These are phyloP conservation scores for Strigamia transsilvanica DNA, from an alignment of 2,888 invertebrate species.

Conservation along the genomic window DNA sequence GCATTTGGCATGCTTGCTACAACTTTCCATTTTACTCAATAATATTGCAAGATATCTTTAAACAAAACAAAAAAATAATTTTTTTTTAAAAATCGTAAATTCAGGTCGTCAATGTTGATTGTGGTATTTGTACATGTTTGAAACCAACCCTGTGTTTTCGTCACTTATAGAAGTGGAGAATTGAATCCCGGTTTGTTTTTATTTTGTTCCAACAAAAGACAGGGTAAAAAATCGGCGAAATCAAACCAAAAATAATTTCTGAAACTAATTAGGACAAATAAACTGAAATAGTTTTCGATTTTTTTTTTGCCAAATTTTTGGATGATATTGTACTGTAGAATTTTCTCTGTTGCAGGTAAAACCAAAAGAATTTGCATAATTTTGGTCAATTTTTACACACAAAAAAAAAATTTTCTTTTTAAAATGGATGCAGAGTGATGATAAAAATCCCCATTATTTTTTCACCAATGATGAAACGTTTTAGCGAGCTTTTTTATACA, in stretches of 20 bases:
- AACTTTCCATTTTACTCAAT: constrained; percentile 28
- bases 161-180: constrained; percentile 32
- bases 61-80: no score
- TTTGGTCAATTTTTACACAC: neutral
- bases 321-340: constrained; percentile 17
- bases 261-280: neutral
- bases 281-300: neutral
- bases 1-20: constrained; percentile 21
- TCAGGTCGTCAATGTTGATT: constrained; percentile 34
- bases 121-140: constrained; percentile 46
- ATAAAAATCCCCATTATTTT: constrained; percentile 39
- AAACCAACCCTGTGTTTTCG: constrained; percentile 28
- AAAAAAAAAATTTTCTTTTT: constrained; percentile 1
- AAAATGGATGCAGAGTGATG: neutral
- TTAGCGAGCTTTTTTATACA: constrained; percentile 28
- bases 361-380: neutral
- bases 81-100: neutral
- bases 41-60: constrained; percentile 33
- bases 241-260: neutral
- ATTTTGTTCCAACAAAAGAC: neutral
- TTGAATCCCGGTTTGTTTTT: neutral
- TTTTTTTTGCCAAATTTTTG: constrained; percentile 28
- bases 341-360: neutral
- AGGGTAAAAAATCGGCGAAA: neutral
- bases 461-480: neutral